These are phyloP conservation scores for Drosophila cognata DNA, from an alignment of 2,888 invertebrate genomes.

Conservation along the genomic window DNA sequence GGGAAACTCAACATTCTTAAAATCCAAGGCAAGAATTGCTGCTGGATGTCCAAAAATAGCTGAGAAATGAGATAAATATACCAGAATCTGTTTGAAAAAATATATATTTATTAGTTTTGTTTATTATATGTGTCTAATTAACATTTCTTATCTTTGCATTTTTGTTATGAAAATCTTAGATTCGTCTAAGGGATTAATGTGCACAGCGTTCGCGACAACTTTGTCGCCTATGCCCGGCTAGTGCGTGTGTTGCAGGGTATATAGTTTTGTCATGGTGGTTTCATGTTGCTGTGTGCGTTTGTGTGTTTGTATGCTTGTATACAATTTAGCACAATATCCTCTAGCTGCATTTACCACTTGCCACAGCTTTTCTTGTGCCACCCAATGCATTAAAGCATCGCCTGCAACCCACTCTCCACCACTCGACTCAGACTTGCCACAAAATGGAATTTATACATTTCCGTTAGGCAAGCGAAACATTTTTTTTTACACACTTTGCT, in stretches of 20 bases:
- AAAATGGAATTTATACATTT: conserved; percentile 81
- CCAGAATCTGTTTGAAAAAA: not conserved
- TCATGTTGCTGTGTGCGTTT: conserved; percentile 24
- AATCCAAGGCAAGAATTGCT: no score
- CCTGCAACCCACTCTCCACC: conserved; percentile 8
- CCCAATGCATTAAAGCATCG: conserved; percentile 55
- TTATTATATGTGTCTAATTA: no score
- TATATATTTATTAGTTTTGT: not conserved
- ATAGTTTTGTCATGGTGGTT: conserved; percentile 28
- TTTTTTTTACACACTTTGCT: conserved; percentile 45
- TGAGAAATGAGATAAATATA: not conserved
- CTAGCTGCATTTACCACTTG: conserved; percentile 47
- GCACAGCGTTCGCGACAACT: conserved; percentile 38
- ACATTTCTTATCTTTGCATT: not conserved
- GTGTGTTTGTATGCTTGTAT: conserved; percentile 24
- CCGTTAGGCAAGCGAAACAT: conserved; percentile 74
- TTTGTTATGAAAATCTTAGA: not conserved
- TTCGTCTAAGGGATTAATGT: not conserved
- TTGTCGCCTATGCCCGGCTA: conserved; percentile 59
- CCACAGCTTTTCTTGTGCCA: conserved; percentile 27
- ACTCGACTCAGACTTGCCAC: conserved; percentile 38
- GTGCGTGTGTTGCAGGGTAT: conserved; percentile 25
- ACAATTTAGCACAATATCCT: conserved; percentile 74
- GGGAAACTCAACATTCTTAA: not conserved
- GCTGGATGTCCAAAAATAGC: not conserved